Conservation (phyloP, 2,797 vertebrate genomes). For the Lagorchestes hirsutus region DNA sequence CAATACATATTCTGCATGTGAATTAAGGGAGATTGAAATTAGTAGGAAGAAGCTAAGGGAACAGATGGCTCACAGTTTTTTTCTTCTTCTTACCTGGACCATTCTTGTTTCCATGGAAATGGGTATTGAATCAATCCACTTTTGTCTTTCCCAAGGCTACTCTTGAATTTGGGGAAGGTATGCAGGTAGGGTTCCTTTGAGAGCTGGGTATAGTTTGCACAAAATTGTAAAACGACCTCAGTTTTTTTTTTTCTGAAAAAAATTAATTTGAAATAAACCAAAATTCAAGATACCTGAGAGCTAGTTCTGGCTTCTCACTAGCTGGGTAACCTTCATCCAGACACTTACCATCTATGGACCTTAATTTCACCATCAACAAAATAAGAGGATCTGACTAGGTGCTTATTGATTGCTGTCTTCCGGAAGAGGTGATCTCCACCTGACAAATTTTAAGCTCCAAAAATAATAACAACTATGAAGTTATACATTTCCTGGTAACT, state of each 20-base stretch:
- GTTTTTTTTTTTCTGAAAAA: neutral
- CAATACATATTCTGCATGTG: neutral
- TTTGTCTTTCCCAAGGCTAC: neutral
- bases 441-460: neutral
- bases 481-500: neutral
- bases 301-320: conserved; percentile 15
- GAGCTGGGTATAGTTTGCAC: neutral
- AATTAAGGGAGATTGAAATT: conserved; percentile 23
- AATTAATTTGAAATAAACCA: conserved; percentile 13
- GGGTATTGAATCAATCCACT: conserved; percentile 23
- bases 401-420: neutral
- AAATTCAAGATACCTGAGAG: neutral
- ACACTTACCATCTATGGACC: conserved; percentile 29
- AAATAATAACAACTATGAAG: neutral
- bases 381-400: neutral
- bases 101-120: conserved; percentile 27
- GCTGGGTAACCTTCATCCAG: neutral
- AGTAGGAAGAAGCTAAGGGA: neutral
- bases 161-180: neutral
- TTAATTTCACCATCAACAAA: conserved; percentile 41
- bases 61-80: neutral
- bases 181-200: neutral
- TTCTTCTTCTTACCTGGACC: neutral
- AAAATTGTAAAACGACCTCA: neutral
- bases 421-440: neutral